Percentiles rank a stretch among this genome's conserved stretches.
Conservation (phyloP, 2,113 vertebrate species). For the Urocitellus parryii region DNA sequence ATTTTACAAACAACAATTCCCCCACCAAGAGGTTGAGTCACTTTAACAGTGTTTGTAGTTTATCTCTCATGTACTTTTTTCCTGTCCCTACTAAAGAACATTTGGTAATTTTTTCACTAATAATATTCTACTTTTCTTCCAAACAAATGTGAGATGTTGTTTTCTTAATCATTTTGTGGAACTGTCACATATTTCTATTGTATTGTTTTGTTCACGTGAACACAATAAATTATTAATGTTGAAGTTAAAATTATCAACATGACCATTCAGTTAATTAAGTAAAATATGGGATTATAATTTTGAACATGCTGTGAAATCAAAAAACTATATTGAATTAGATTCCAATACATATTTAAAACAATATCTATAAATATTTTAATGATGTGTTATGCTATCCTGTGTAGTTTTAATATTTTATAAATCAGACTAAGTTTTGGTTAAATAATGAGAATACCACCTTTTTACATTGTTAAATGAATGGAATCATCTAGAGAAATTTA, state of each 20-base stretch:
- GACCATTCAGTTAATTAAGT: not conserved
- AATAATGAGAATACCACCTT: not conserved
- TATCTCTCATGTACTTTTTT: not conserved
- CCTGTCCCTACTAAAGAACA: not conserved
- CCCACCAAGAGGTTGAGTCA: not conserved
- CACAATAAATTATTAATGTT: not conserved
- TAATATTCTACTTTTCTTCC: slow-evolving; percentile 7
- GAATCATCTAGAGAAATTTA: slow-evolving; percentile 61
- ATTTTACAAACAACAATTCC: not conserved
- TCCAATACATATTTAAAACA: slow-evolving; percentile 26
- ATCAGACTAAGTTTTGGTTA: slow-evolving; percentile 50
- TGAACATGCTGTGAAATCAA: not conserved
- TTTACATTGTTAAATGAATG: slow-evolving; percentile 36
- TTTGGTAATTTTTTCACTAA: not conserved
- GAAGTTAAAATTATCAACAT: not conserved
- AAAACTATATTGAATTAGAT: slow-evolving; percentile 9
- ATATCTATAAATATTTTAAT: not conserved
- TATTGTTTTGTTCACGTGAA: not conserved
- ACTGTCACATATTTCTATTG: not conserved
- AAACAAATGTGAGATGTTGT: not conserved
- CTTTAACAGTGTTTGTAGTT: not conserved
- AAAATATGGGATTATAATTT: not conserved
- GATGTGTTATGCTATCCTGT: not conserved
- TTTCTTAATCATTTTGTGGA: slow-evolving; percentile 5
- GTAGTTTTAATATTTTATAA: not conserved